Evolutionary conservation across 2,888 invertebrate species (phyloP), one percentile per base, ranked within the genome.

Genomic region (Erpobdella octoculata): DNA sequence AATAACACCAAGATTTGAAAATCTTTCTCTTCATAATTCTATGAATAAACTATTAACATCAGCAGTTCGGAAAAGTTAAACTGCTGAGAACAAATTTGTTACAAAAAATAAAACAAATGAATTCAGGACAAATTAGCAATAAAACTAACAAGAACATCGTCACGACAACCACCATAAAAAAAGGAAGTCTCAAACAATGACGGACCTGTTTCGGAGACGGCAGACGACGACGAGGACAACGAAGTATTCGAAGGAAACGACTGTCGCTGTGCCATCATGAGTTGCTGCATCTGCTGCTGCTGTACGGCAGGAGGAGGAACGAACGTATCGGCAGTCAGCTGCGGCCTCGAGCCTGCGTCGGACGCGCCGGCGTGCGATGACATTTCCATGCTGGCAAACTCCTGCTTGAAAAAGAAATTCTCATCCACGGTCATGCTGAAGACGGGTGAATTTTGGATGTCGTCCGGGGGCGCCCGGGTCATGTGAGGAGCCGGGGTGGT

Each of bases 281-380:
- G 33, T 3, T 41, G 37, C 5, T 67, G 41, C 31, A 41, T 38
- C 15, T 69, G 69, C 12, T 69, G 58, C 9, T 33, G 67, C 9
- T 62, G 62, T 28, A 62, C 35, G 9, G 62, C 31, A 4, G 62
- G 62, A 5, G 62, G 62, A 1, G 31, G 62, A 33, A 33, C 35
- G 18, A 62, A 62, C 9, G 62, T 62, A 35, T 62, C 62, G 31
- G 53, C 53, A 9, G 53, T 53, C 5, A 53, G 53, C 21, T 53
- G 8, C 21, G 53, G 53, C 8, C 53, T 53, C 53, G 28, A 21
- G 4, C 21, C 21, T 21, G 28, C 53, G 21, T 53, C 53, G 8
- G 53, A 28, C 8, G 53, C 21, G 53, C 21, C 28, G 53, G 53
- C 28, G 8, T 3, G 53, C 5, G 41, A 12, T 9, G 53, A 25